Percentiles rank a stretch among this genome's conserved stretches.
Conservation (phyloP, 2,113 vertebrate genomes). For the Notothenia coriiceps region DNA sequence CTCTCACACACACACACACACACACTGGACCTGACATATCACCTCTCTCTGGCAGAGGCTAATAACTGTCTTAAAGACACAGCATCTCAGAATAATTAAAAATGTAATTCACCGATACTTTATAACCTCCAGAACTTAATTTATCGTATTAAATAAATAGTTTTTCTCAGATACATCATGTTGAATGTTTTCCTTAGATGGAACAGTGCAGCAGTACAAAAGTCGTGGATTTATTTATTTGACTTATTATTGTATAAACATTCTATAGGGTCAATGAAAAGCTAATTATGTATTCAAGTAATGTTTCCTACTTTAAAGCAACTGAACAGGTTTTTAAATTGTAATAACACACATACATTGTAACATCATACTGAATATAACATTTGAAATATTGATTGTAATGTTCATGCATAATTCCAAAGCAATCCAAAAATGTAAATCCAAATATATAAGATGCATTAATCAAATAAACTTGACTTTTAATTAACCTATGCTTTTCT, state of each 20-base stretch:
- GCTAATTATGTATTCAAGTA: too few species aligned
- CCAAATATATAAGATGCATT: neutral
- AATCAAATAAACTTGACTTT: neutral
- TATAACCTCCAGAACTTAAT: conserved; percentile 5
- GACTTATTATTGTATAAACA: neutral
- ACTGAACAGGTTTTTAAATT: neutral
- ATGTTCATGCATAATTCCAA: neutral
- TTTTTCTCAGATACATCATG: too few species aligned
- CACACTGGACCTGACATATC: conserved; percentile 61
- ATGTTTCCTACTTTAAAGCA: neutral
- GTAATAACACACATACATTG: neutral
- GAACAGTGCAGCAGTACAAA: neutral
- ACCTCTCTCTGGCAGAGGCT: conserved; percentile 52
- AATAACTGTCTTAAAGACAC: conserved; percentile 58
- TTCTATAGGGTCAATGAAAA: neutral
- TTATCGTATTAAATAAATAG: neutral
- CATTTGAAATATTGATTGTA: neutral
- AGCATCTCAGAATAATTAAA: conserved; percentile 16
- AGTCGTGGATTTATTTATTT: neutral
- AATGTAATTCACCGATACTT: conserved; percentile 21
- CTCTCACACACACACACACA: conserved; percentile 27
- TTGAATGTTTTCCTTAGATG: neutral
- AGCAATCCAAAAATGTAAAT: neutral
- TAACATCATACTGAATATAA: neutral
- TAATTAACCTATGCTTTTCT: too few species aligned